phyloP scores from a whole-genome alignment of 2,113 vertebrate species.

The Oophaga pumilio region DNA sequence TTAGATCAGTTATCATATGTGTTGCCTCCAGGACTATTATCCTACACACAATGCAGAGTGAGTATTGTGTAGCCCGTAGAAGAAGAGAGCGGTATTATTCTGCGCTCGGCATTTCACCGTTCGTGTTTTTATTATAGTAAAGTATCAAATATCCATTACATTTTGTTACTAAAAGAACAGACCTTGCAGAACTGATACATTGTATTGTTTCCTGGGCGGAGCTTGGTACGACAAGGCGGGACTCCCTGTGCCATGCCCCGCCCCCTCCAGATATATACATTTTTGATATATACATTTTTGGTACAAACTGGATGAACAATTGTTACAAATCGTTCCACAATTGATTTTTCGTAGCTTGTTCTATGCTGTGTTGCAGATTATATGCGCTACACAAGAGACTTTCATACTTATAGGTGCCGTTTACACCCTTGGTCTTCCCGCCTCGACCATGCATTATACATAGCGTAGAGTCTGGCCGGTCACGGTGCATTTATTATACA shows the following conservation, averaged over 20 bases:
- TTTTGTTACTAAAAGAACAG: neutral
- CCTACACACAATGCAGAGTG: neutral
- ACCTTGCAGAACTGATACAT: neutral
- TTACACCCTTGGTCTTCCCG: neutral
- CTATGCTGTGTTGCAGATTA: neutral
- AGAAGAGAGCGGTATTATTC: neutral
- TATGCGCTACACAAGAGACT: neutral
- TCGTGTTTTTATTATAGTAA: neutral
- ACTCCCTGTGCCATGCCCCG: neutral
- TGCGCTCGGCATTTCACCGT: neutral
- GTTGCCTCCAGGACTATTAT: neutral
- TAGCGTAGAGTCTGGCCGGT: neutral
- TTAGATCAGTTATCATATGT: neutral
- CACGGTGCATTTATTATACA: conserved; percentile 31
- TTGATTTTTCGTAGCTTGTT: no score
- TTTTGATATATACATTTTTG: no score
- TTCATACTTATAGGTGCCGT: neutral
- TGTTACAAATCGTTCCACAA: neutral
- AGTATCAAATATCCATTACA: neutral
- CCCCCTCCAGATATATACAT: neutral
- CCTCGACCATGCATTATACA: conserved; percentile 5
- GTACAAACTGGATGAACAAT: no score
- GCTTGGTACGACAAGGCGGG: neutral
- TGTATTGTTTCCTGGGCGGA: neutral
- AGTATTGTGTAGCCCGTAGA: neutral